phyloP scores from a whole-genome alignment of 1,140 invertebrate genomes.

The Formica selysi region DNA sequence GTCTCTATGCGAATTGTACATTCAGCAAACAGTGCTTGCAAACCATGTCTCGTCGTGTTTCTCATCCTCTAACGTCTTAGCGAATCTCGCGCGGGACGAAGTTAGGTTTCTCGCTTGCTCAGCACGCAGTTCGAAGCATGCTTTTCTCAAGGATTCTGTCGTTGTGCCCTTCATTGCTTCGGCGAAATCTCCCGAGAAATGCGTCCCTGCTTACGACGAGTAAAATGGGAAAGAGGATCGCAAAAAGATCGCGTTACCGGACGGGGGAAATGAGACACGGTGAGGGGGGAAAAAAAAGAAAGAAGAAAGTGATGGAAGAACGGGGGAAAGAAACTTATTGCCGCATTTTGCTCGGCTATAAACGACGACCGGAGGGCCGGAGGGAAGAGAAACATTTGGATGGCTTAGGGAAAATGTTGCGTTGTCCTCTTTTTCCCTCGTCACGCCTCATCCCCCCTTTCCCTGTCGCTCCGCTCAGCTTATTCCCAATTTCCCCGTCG shows the following conservation, averaged over 20 bases:
- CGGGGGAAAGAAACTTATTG: constrained; percentile 72
- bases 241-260: constrained; percentile 52
- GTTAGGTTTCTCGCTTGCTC: constrained; percentile 54
- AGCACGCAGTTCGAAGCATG: constrained; percentile 5
- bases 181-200: constrained; percentile 36
- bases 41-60: constrained; percentile 29
- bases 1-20: constrained; percentile 43
- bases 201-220: constrained; percentile 5
- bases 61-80: neutral
- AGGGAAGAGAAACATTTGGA: constrained; percentile 72
- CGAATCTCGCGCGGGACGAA: constrained; percentile 37
- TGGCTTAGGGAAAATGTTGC: constrained; percentile 49
- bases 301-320: constrained; percentile 13
- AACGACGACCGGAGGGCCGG: constrained; percentile 57
- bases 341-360: constrained; percentile 72
- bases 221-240: constrained; percentile 49
- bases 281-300: constrained; percentile 4
- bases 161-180: constrained; percentile 38
- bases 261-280: constrained; percentile 45
- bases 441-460: constrained; percentile 37
- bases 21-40: constrained; percentile 45
- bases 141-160: constrained; percentile 22
- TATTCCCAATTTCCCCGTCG: constrained; percentile 32
- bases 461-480: neutral
- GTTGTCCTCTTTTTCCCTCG: constrained; percentile 43